Conservation (phyloP, 2,113 vertebrate species). For the Halichoeres trimaculatus region DNA sequence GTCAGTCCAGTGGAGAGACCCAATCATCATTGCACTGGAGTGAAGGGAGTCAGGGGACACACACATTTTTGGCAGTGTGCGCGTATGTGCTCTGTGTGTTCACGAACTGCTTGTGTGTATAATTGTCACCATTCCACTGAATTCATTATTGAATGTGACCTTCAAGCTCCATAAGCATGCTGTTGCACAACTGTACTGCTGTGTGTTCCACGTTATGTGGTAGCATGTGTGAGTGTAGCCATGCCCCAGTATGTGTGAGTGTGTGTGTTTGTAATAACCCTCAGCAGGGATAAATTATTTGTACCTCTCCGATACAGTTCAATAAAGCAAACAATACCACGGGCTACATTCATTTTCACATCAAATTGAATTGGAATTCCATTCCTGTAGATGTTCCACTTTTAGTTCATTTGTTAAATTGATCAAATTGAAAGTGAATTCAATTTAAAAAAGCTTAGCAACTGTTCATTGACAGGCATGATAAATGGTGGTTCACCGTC, state of each 20-base stretch:
- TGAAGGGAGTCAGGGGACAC: slow-evolving; percentile 69
- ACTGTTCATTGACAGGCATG: slow-evolving; percentile 49
- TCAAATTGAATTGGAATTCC: slow-evolving; percentile 26
- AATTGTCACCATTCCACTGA: slow-evolving; percentile 56
- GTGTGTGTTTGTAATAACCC: slow-evolving; percentile 14
- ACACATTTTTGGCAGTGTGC: slow-evolving; percentile 3
- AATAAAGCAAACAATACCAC: background rate
- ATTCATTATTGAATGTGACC: slow-evolving; percentile 70
- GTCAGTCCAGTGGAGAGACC: slow-evolving; percentile 77
- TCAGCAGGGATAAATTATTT: slow-evolving; percentile 1
- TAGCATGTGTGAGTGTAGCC: background rate
- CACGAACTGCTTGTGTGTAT: slow-evolving; percentile 38
- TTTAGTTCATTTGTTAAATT: slow-evolving; percentile 13
- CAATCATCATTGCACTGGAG: slow-evolving; percentile 72
- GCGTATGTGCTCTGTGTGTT: slow-evolving; percentile 7
- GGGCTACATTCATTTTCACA: slow-evolving; percentile 19
- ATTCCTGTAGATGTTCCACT: background rate
- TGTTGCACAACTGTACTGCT: slow-evolving; percentile 5
- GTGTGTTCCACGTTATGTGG: background rate
- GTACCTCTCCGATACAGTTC: background rate
- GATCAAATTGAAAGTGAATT: slow-evolving; percentile 43
- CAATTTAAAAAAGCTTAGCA: slow-evolving; percentile 15
- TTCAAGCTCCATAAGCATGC: slow-evolving; percentile 48
- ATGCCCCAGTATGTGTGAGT: background rate
- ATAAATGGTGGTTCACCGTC: slow-evolving; percentile 38